These are phyloP conservation scores for Hydrotaea cyrtoneurina DNA, from an alignment of 2,888 invertebrate species.

Conservation along the genomic window DNA sequence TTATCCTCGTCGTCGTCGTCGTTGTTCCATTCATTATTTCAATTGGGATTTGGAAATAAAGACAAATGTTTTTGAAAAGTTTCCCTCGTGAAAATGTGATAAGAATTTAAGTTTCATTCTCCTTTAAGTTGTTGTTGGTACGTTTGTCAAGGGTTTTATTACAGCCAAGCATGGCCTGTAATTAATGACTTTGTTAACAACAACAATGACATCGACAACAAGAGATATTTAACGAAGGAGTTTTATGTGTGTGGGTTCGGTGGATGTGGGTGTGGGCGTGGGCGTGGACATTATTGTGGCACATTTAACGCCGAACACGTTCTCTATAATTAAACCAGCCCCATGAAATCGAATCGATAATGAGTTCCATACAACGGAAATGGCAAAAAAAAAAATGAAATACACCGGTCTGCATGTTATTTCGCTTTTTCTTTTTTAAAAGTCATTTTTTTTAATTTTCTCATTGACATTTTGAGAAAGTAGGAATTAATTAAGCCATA, in stretches of 20 bases:
- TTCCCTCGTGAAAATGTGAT: constrained; percentile 20
- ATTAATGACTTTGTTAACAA: constrained; percentile 39
- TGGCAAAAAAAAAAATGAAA: background rate
- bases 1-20: background rate
- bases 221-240: background rate
- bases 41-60: constrained; percentile 51
- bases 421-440: too few relatives aligned
- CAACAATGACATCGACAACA: constrained; percentile 10
- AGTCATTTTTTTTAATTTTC: background rate
- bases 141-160: constrained; percentile 29
- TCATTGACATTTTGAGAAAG: too few relatives aligned
- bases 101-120: constrained; percentile 35
- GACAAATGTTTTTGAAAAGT: constrained; percentile 33
- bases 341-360: constrained; percentile 27
- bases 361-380: constrained; percentile 3
- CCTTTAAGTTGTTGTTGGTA: constrained; percentile 11
- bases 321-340: background rate
- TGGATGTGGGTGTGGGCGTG: background rate
- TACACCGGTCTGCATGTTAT: background rate
- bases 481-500: too few relatives aligned
- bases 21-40: constrained; percentile 36
- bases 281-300: background rate
- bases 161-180: constrained; percentile 25
- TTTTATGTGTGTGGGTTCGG: constrained; percentile 11
- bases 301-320: constrained; percentile 19